Evolutionary conservation across 2,888 invertebrate genomes (phyloP), one percentile per base, ranked within the genome.

Genomic region (Mesodorylaimus sp.): DNA sequence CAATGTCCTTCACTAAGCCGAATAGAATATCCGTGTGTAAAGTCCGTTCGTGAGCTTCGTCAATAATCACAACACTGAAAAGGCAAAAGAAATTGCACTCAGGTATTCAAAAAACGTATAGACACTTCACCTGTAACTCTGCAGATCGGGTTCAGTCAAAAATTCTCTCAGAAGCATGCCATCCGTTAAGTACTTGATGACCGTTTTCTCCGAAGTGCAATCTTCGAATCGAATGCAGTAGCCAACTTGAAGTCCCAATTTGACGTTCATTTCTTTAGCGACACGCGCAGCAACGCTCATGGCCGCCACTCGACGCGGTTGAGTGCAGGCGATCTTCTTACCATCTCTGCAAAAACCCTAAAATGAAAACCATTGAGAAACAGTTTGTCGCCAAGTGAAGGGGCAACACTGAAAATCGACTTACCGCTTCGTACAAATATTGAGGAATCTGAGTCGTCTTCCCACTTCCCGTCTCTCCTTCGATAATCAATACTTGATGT

Each of bases 241-340:
- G 16, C 79, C 79, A 46, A 78, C 68, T 61, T 70, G 68, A 59
- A 69, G 68, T 29, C 95, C 97, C 26, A 97, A 73, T 71, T 95
- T 97, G 0, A 86, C 83, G 57, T 79, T 78, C 85, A 95, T 87
- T 76, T 99, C 97, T 66, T 95, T 85, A 2, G 95, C 86, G 1
- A 99, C 97, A 66, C 97, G 77, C 2, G 93, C 83, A 23, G 97
- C 87, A 24, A 99, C 97, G n/a, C 89, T 89, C 97, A 97, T 99
- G 2, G 97, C 93, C 24, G 97, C 97, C 1, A 99, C 97, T 68
- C 97, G 75, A 56, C 95, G 74, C 0, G 97, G 95, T 68, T 93
- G 91, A 0, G 95, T 97, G 64, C 95, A 97, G 1, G 93, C 95
- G 61, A 95, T 85, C 69, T 81, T 80, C 72, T 84, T 86, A 36